Percentiles rank a stretch among this genome's conserved stretches.
phyloP scores from a whole-genome alignment of 2,113 vertebrate species.

The Anser brachyrhynchus region DNA sequence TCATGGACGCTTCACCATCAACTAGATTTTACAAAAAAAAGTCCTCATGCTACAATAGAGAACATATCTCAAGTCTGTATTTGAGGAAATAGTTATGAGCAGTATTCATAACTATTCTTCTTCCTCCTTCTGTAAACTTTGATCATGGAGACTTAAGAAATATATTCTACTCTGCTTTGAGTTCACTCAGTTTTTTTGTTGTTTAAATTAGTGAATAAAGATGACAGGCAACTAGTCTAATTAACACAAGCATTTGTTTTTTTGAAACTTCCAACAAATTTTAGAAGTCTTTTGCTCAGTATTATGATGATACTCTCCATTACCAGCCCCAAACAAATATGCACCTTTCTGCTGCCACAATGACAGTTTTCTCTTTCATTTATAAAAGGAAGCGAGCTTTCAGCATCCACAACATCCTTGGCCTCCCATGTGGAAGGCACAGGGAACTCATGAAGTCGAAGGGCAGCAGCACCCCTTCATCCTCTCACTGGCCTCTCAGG shows the following conservation, averaged over 20 bases:
- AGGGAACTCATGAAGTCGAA: fast-evolving
- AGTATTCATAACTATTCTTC: neutral
- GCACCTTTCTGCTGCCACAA: neutral
- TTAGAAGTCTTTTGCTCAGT: neutral
- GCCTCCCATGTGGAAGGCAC: fast-evolving
- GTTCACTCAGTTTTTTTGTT: slow-evolving; percentile 45
- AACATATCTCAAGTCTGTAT: neutral
- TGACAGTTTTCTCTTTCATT: neutral
- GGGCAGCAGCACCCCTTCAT: neutral
- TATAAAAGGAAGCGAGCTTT: neutral
- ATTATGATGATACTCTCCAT: neutral
- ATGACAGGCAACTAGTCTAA: slow-evolving; percentile 44
- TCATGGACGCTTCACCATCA: neutral
- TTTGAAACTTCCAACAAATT: neutral
- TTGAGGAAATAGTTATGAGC: neutral
- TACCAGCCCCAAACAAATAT: neutral
- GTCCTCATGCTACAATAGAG: neutral
- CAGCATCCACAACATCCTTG: neutral
- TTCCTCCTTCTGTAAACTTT: neutral
- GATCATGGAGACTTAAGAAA: slow-evolving; percentile 29
- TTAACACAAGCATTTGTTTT: slow-evolving; percentile 42
- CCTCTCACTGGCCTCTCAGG: fast-evolving
- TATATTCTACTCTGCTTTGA: slow-evolving; percentile 19
- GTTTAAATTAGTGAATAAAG: slow-evolving; percentile 44
- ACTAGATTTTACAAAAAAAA: neutral